Percentiles rank a stretch among this genome's conserved stretches.
Conservation (phyloP, 37 sponge, comb jelly and placozoan genomes). For the Mnemiopsis leidyi region DNA sequence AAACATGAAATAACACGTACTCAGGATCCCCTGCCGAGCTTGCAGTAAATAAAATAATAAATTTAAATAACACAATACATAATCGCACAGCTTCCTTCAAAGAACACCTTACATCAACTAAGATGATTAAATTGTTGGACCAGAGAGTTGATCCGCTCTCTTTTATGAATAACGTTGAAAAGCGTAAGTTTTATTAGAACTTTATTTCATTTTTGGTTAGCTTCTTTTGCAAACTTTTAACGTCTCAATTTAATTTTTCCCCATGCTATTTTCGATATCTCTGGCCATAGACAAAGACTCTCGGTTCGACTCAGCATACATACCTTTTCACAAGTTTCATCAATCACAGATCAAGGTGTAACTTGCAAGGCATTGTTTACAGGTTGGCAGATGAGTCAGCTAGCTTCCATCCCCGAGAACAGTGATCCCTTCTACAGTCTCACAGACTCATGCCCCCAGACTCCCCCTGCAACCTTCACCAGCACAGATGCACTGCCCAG, state of each 20-base stretch:
- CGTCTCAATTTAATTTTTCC: too few species aligned
- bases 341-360: too few species aligned
- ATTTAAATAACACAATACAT: not conserved
- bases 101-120: not conserved
- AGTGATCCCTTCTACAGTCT: constrained; percentile 47
- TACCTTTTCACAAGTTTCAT: too few species aligned
- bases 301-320: too few species aligned
- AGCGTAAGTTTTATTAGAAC: not conserved
- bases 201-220: not conserved
- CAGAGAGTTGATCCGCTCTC: not conserved
- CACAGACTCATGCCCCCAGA: constrained; percentile 3
- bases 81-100: not conserved
- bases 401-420: constrained; percentile 42
- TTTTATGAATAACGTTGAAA: constrained; percentile 15
- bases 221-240: too few species aligned
- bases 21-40: not conserved
- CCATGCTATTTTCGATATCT: too few species aligned
- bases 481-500: not conserved
- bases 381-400: constrained; percentile 53
- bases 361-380: too few species aligned
- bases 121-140: not conserved
- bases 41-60: not conserved
- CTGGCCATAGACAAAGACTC: too few species aligned
- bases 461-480: not conserved
- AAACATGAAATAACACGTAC: not conserved